phyloP scores from a whole-genome alignment of 1,140 invertebrate genomes.

The Tetranychus urticae region DNA sequence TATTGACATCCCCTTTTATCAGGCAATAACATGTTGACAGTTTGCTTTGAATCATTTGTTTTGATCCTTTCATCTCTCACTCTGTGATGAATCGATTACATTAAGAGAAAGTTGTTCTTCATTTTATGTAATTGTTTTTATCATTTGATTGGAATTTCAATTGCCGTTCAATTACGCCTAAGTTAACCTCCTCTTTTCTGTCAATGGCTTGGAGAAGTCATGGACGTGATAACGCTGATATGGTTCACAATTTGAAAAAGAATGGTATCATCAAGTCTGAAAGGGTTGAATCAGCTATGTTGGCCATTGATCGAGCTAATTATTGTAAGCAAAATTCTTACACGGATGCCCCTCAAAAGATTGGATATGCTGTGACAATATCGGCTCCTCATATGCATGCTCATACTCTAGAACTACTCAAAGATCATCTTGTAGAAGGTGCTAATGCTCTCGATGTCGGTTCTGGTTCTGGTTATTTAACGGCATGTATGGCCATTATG shows the following conservation, averaged over 20 bases:
- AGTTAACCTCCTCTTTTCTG: too few species aligned
- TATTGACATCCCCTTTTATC: too few species aligned
- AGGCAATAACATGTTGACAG: too few species aligned
- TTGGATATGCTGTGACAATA: constrained; percentile 75
- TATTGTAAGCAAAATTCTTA: constrained; percentile 50
- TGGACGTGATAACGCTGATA: constrained; percentile 53
- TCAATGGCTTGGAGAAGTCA: constrained; percentile 47
- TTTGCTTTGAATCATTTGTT: too few species aligned
- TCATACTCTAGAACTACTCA: constrained; percentile 66
- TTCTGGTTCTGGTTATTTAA: constrained; percentile 82
- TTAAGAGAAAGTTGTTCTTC: too few species aligned
- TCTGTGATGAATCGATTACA: too few species aligned
- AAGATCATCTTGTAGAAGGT: constrained; percentile 44
- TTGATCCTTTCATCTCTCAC: too few species aligned
- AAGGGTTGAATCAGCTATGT: constrained; percentile 57
- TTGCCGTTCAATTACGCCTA: too few species aligned
- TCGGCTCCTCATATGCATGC: constrained; percentile 98
- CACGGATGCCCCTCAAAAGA: constrained; percentile 64
- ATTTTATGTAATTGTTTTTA: too few species aligned
- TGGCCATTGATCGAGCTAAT: constrained; percentile 52
- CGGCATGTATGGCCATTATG: constrained; percentile 79
- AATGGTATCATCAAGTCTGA: constrained; percentile 59
- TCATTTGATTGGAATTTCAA: too few species aligned
- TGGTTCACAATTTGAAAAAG: constrained; percentile 53
- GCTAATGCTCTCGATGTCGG: constrained; percentile 72